These are phyloP conservation scores for Drosophila acutilabella DNA, from an alignment of 2,888 invertebrate genomes.

Conservation along the genomic window DNA sequence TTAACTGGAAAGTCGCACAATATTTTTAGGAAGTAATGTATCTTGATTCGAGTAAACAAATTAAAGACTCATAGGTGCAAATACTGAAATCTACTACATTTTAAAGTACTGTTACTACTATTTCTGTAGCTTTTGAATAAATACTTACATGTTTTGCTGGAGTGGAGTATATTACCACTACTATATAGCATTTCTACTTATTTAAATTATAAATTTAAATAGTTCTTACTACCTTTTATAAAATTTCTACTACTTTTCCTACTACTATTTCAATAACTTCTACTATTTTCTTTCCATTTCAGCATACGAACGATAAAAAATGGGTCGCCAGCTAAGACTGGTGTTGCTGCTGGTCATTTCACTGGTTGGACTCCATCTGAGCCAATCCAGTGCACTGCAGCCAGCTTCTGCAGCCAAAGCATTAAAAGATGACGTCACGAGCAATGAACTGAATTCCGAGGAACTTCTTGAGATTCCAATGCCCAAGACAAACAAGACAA, in stretches of 20 bases:
- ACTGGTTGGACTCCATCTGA: slow-evolving; percentile 71
- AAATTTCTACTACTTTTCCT: neutral
- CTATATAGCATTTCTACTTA: too few species aligned
- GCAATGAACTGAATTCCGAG: slow-evolving; percentile 71
- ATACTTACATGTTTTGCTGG: too few species aligned
- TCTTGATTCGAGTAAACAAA: neutral
- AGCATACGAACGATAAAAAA: slow-evolving; percentile 60
- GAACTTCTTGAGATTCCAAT: slow-evolving; percentile 70
- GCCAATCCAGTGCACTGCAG: slow-evolving; percentile 57
- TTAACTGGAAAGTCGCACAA: slow-evolving; percentile 6
- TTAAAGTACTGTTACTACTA: too few species aligned
- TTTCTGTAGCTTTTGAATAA: too few species aligned
- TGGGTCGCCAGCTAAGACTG: slow-evolving; percentile 85
- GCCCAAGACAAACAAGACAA: slow-evolving; percentile 68
- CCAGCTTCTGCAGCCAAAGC: slow-evolving; percentile 34
- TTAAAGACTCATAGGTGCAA: neutral
- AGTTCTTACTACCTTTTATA: too few species aligned
- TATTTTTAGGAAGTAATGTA: neutral
- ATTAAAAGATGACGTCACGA: slow-evolving; percentile 63
- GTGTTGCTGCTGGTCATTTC: slow-evolving; percentile 81
- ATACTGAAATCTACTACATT: too few species aligned
- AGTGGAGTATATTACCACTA: too few species aligned
- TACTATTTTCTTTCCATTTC: slow-evolving; percentile 29
- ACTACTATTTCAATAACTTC: neutral
- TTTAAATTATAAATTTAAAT: too few species aligned